A percentile compares a stretch with the other conserved stretches of the same genome.
Conservation (phyloP, 2,113 vertebrate genomes). For the Crotalus tigris region DNA sequence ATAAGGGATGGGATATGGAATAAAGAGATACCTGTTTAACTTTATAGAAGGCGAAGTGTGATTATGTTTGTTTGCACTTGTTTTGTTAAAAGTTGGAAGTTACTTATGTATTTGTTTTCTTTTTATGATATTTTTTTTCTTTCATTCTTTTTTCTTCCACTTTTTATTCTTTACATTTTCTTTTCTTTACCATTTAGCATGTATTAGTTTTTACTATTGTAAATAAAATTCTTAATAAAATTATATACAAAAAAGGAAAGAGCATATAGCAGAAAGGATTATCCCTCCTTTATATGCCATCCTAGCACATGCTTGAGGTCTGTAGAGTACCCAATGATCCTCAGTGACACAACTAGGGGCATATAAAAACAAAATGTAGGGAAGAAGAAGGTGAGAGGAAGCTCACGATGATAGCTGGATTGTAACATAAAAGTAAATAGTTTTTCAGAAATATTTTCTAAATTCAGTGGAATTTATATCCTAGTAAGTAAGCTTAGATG, state of each 20-base stretch:
- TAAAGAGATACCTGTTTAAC: neutral
- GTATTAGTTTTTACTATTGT: neutral
- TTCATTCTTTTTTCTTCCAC: neutral
- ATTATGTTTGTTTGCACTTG: neutral
- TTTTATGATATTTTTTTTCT: neutral
- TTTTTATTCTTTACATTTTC: neutral
- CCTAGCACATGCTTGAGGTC: neutral
- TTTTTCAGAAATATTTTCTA: neutral
- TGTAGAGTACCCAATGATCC: neutral
- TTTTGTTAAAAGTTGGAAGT: neutral
- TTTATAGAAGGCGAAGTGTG: neutral
- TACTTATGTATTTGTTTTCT: neutral
- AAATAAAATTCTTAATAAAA: neutral
- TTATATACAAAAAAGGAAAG: neutral
- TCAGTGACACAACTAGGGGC: neutral
- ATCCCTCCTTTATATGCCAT: neutral
- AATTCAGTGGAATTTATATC: neutral
- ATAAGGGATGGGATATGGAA: neutral
- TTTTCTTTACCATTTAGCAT: neutral
- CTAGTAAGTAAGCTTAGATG: neutral
- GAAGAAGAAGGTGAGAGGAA: neutral
- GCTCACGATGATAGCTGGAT: neutral
- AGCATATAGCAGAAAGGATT: neutral
- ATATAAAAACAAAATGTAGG: neutral
- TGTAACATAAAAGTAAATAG: neutral